Evolutionary conservation across 2,888 invertebrate genomes (phyloP).

Genomic region (Andrena camellia): DNA sequence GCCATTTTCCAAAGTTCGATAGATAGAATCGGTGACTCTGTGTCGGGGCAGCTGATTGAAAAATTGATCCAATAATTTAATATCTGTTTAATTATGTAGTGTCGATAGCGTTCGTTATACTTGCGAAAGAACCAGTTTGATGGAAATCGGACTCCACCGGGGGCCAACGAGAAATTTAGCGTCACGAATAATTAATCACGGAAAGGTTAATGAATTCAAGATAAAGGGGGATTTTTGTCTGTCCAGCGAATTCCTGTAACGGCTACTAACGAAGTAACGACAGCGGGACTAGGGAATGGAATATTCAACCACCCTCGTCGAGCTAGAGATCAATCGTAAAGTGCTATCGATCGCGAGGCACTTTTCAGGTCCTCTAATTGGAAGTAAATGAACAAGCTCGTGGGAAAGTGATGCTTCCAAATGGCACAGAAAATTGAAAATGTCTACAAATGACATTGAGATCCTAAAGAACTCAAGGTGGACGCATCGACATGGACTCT

Average conservation of each 20-base stretch:
- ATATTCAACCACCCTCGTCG: constrained; percentile 1
- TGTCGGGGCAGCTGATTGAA: background rate
- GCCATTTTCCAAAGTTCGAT: too few relatives aligned
- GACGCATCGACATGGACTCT: background rate
- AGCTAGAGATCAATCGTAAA: background rate
- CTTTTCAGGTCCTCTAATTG: constrained; percentile 36
- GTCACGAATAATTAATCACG: constrained; percentile 53
- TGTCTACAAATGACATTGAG: background rate
- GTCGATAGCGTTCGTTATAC: constrained; percentile 17
- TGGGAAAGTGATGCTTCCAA: background rate
- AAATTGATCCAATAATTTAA: constrained; percentile 29
- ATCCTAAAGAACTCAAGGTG: background rate
- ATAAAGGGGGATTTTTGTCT: constrained; percentile 40
- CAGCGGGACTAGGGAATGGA: background rate
- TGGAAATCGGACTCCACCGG: constrained; percentile 19
- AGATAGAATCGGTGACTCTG: background rate
- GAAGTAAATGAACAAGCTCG: constrained; percentile 9
- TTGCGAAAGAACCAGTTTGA: constrained; percentile 57
- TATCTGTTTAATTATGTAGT: constrained; percentile 35
- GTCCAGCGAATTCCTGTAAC: constrained; percentile 27
- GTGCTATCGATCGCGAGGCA: background rate
- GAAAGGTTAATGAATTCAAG: constrained; percentile 57
- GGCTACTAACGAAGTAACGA: background rate
- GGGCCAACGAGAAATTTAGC: constrained; percentile 13
- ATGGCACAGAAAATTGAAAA: background rate